These are phyloP conservation scores for Halictus rubicundus DNA, from an alignment of 1,140 invertebrate genomes.

Conservation along the genomic window DNA sequence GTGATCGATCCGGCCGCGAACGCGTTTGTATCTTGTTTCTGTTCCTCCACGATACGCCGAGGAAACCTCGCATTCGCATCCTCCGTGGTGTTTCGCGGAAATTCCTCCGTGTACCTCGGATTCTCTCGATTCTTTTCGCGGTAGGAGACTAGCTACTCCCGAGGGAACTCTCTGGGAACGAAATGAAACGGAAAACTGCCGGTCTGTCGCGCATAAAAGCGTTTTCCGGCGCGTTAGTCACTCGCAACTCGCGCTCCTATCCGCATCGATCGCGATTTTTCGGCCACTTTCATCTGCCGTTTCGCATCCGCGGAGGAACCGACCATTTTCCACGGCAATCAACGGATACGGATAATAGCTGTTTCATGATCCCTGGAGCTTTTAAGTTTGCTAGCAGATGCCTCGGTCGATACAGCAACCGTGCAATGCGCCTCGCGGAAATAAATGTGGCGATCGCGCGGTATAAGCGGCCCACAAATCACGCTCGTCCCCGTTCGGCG, in stretches of 20 bases:
- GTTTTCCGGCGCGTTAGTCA: too few species aligned
- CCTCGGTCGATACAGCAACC: not conserved
- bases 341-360: not conserved
- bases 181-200: slow-evolving; percentile 24
- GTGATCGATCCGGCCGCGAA: not conserved
- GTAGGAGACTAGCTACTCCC: too few species aligned
- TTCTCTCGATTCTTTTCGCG: slow-evolving; percentile 1
- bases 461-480: slow-evolving; percentile 57
- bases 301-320: too few species aligned
- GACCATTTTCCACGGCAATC: not conserved
- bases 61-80: too few species aligned
- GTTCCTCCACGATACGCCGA: too few species aligned
- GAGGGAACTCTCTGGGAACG: not conserved
- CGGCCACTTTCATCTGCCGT: too few species aligned
- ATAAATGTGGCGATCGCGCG: slow-evolving; percentile 52
- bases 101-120: not conserved
- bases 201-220: not conserved
- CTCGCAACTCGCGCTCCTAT: too few species aligned
- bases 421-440: slow-evolving; percentile 19
- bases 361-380: not conserved
- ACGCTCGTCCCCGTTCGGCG: slow-evolving; percentile 25
- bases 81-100: too few species aligned
- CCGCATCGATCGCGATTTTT: not conserved
- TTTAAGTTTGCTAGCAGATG: not conserved
- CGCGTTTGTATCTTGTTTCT: not conserved